Evolutionary conservation across 2,113 vertebrate species (phyloP), one percentile per base, ranked within the genome.

Genomic region (Tonatia bakeri): DNA sequence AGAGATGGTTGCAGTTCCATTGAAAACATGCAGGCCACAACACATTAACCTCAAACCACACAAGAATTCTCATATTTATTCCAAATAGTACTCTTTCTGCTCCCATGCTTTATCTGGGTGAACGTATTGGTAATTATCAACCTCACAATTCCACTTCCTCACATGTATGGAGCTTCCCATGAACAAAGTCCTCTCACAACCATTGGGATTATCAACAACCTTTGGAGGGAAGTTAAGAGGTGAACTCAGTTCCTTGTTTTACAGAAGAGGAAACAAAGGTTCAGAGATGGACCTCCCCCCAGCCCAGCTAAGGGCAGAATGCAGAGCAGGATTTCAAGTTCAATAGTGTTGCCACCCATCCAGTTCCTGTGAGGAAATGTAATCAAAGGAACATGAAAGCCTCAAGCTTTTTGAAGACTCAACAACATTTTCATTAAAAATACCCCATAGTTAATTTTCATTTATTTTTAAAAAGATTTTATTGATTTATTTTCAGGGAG

Each of bases 331-430:
- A 64, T 5, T 38, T 47, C 70, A 85, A 38, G 4, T 75, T 92
- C n/a, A 91, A 28, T 61, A 73, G 26, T 86, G 20, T 96, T 81
- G 31, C 45, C 80, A 81, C 26, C 5, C 17, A 33, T 70, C 16
- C 45, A 64, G 50, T 94, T 95, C 75, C 67, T 72, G 26, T 76
- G 40, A 82, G n/a, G 43, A 92, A 96, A 73, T 86, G 28, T 76
- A 86, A 70, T 87, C 43, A 70, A 92, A 94, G 22, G 43, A 94
- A 56, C 33, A 70, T 36, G 59, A 45, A 89, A 85, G 24, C 6
- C n/a, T 81, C 56, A 61, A 16, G 15, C 4, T 91, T 73, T 50
- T 75, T 91, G 70, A 84, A 94, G 52, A 79, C 17, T 75, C 84
- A 88, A 56, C 33, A 91, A 75, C 26, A 65, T 7, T 59, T 94